Base-by-base conservation (phyloP, 2,888 invertebrate species). In the Ceraclea dissimilis region DNA sequence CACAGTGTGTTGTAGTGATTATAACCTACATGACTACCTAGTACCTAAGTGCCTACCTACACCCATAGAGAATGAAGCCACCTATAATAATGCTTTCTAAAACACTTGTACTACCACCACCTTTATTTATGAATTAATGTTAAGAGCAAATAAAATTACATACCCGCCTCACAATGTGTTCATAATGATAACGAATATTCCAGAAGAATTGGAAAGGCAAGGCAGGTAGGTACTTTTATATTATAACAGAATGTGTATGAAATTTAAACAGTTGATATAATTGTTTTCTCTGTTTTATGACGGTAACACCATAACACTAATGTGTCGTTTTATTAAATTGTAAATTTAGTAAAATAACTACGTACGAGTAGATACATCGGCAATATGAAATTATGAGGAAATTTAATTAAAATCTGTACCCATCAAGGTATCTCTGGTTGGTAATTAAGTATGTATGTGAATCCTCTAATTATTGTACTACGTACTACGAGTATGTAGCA, bases 381-480 rank as follows among this genome's bases (percentile, higher is more conserved):
- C 13, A 39, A 46, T 46, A 19, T 46, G 46, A 46, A 46, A 54
- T 48, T 54, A 54, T 33, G 39, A 13, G 13, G 13, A 39, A 49
- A 39, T 54, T 54, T 54, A 54, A 54, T 54, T 54, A 54, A 54
- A 54, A 39, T 48, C 39, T 44, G 48, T 13, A 33, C 39, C 54
- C 47, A 54, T 54, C 54, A 54, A 54, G 48, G 54, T 49, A 39
- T 26, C 26, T 26, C 26, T 22, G 26, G 46, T 52, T 19, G 26
- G 46, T 52, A 31, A 52, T 52, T 52, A 52, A 46, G 47, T 47
- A 26, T 26, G 26, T 26, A 10, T 26, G 26, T 26, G 26, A 26
- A 26, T 13, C n/a, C 16, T 39, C 13, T 39, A 39, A 16, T n/a
- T 39, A 39, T 39, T 39, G 16, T 39, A 39, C 39, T n/a, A 39